Evolutionary conservation across 2,113 vertebrate species (phyloP).

Genomic region (Litocranius walleri): DNA sequence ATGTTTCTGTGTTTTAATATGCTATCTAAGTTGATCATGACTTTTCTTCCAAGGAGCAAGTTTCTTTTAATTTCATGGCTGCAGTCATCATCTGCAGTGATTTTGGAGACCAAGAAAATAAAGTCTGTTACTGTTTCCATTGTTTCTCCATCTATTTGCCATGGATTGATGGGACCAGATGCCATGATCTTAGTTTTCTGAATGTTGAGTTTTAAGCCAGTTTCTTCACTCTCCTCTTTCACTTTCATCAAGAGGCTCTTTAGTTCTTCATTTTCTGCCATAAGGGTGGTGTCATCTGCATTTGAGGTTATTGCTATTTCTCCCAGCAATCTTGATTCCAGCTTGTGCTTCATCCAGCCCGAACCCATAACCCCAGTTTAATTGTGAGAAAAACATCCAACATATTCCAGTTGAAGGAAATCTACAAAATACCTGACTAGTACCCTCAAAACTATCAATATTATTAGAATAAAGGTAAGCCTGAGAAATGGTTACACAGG

Average conservation of each 20-base stretch:
- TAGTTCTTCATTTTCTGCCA: neutral
- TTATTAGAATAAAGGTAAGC: neutral
- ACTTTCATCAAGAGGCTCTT: neutral
- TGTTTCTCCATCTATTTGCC: neutral
- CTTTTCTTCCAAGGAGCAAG: neutral
- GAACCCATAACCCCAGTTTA: neutral
- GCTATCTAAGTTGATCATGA: neutral
- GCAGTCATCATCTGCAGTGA: neutral
- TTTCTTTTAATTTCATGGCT: neutral
- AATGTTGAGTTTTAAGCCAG: neutral
- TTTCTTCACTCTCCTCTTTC: neutral
- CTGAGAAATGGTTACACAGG: neutral
- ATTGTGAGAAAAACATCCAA: neutral
- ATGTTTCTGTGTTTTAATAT: neutral
- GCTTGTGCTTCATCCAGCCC: neutral
- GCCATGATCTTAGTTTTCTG: neutral
- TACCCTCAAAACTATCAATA: neutral
- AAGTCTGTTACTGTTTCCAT: neutral
- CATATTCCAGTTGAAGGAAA: neutral
- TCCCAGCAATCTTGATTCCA: neutral
- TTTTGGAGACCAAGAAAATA: neutral
- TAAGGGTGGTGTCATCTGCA: neutral
- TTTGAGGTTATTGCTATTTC: neutral
- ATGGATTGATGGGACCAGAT: neutral
- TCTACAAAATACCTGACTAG: neutral